Base-by-base conservation (phyloP, 2,797 vertebrate genomes). In the Manis pentadactyla region DNA sequence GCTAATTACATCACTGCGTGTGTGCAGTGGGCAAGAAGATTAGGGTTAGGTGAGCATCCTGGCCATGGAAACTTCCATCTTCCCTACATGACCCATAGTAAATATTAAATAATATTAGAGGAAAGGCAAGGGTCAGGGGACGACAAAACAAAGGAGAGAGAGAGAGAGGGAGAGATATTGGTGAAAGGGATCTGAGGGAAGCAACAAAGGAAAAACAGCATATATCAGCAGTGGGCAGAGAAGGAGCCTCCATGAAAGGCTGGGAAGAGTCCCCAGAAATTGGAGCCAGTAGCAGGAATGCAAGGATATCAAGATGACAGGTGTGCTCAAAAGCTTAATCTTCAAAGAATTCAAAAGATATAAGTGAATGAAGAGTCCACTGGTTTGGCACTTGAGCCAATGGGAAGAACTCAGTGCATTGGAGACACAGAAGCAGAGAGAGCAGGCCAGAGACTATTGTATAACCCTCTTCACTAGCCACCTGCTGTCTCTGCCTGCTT, bases 371-470 rank as follows among this genome's bases (percentile, higher is more conserved):
- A 31, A 66, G 63, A 29, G 18, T 49, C 19, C 27, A 27, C 11
- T 7, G 14, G 8, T 8, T 29, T 49, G 46, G 13, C 17, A 21
- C 37, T 57, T 15, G 10, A 12, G 42, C 69, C 19, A 10, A 1
- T 7, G 0, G 7, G 34, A 66, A 87, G 68, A 12, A 49, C 18
- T 37, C 5, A 0, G 6, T 1, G 7, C 23, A 39, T 13, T 1
- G 5, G n/a, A 77, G 37, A 25, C 63, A 18, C 25, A 23, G 71
- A 5, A 64, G 34, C 57, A 23, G 29, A 42, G 11, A 31, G 27
- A 15, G 29, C 75, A 7, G 29, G 34, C 2, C 9, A 15, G 17
- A 17, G 29, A 25, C 13, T 5, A 3, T 12, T 1, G 15, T 0
- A 2, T 1, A 23, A 1, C 25, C 7, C n/a, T 49, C 19, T 17